Percentiles rank a stretch among this genome's conserved stretches.
Conservation (phyloP, 2,113 vertebrate species). For the Calonectris borealis region DNA sequence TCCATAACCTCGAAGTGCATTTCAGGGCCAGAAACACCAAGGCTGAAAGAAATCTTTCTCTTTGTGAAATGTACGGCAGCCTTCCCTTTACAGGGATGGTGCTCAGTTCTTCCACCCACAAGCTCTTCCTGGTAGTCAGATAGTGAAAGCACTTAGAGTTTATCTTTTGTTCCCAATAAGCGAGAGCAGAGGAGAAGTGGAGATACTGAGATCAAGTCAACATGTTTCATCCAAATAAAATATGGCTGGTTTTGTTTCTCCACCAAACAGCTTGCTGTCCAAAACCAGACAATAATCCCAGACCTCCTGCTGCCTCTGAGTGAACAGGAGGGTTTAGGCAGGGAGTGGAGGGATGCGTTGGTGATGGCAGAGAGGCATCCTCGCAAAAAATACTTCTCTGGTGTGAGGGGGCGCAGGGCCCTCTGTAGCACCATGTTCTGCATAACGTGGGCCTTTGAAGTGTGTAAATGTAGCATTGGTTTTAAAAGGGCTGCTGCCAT, state of each 20-base stretch:
- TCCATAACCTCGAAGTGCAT: neutral
- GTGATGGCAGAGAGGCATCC: neutral
- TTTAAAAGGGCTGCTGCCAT: neutral
- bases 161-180: neutral
- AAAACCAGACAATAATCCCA: neutral
- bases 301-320: neutral
- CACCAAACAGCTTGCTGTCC: neutral
- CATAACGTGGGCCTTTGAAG: neutral
- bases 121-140: neutral
- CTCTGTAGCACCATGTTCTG: neutral
- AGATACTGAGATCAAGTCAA: neutral
- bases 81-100: neutral
- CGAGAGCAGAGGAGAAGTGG: neutral
- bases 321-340: neutral
- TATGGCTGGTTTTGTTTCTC: neutral
- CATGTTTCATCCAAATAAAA: neutral
- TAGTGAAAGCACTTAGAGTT: neutral
- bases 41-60: neutral
- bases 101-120: neutral
- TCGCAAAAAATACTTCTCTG: accelerated
- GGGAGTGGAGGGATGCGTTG: neutral
- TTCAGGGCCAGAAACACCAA: neutral
- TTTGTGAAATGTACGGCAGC: neutral
- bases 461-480: neutral
- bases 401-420: neutral